Evolutionary conservation across 2,888 invertebrate species (phyloP).

Genomic region (Athrips mouffetella): DNA sequence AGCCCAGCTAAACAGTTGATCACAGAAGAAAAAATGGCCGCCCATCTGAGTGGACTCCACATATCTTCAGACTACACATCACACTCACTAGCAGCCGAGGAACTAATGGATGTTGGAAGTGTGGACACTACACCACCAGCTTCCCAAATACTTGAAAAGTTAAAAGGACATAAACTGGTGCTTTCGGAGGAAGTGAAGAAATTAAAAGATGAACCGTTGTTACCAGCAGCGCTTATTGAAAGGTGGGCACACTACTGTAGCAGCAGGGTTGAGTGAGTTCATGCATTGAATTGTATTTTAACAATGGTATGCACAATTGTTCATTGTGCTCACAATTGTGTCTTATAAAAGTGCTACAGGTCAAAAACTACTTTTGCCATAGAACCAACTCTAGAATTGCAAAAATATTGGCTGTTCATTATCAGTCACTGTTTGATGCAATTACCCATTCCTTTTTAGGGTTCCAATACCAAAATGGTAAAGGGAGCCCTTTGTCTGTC

Average conservation of each 20-base stretch:
- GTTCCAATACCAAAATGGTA: no score
- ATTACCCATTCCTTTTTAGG: no score
- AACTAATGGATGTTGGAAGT: constrained; percentile 52
- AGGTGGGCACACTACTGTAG: constrained; percentile 41
- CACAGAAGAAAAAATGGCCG: constrained; percentile 91
- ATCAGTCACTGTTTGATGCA: no score
- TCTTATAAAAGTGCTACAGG: no score
- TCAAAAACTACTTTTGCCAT: no score
- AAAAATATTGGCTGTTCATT: no score
- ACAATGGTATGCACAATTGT: no score
- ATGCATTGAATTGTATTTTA: no score
- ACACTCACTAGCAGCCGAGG: constrained; percentile 44
- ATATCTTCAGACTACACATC: constrained; percentile 77
- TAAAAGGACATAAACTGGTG: constrained; percentile 76
- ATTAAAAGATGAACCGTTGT: constrained; percentile 80
- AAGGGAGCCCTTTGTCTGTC: no score
- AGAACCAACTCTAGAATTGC: no score
- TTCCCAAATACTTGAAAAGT: constrained; percentile 38
- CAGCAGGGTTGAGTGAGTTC: not conserved
- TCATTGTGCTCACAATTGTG: no score
- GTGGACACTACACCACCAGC: not conserved
- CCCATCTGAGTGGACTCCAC: constrained; percentile 86
- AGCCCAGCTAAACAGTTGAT: constrained; percentile 86
- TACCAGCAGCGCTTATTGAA: constrained; percentile 82
- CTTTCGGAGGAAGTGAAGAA: constrained; percentile 85